Evolutionary conservation across 2,797 vertebrate species (phyloP), one percentile per base, ranked within the genome.

Genomic region (Cetoscarus ocellatus): DNA sequence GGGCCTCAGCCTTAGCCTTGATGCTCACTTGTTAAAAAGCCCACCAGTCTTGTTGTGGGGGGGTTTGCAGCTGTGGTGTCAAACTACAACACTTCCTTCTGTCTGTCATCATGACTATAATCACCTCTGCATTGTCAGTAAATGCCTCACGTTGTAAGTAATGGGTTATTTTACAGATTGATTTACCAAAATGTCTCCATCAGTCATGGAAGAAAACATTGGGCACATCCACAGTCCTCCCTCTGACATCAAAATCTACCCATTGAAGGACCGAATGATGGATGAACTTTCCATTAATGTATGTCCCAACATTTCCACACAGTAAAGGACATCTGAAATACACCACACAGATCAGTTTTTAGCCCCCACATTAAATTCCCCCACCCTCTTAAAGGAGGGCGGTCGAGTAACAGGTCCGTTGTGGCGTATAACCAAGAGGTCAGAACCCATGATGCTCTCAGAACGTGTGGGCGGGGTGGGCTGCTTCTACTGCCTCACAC

Each of bases 351-450:
- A 44, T 69, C 3, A n/a, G 11, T 69, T 75, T 58, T 59, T 64
- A 64, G 27, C 53, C 50, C 40, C 50, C 48, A 6, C 12, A 11
- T 61, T 40, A 69, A 65, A 53, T 70, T 76, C 62, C 61, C 73
- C 73, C 81, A 64, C 59, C 51, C 70, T 70, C 75, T 68, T 58
- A n/a, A 60, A 44, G 82, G 56, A 51, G 72, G 2, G 1, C 38
- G 6, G 50, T 54, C 79, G 83, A 82, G 62, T 68, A 82, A 86
- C 40, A 74, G 13, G 63, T 83, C 74, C 75, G 73, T 13, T 70
- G 68, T 40, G 52, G 45, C 7, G 19, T 19, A 7, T 0, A 10
- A 67, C 44, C 53, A 54, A 47, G 58, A 61, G 48, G 19, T 53
- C 58, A 75, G 19, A 61, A 44, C 67, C 35, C 54, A 47, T 44